Conservation (phyloP, 2,113 vertebrate genomes). For the Gymnocephalus cernua region DNA sequence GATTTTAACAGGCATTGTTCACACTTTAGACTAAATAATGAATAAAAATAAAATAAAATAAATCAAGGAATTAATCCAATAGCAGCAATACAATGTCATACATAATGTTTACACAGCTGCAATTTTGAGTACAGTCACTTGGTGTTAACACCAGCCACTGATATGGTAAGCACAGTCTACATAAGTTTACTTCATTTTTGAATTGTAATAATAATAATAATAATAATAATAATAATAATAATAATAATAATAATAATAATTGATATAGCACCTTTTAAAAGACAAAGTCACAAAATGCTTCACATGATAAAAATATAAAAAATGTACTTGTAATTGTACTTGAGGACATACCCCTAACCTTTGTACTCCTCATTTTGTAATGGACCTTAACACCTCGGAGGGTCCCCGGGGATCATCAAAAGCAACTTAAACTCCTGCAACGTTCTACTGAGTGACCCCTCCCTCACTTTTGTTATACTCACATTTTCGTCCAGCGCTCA, state of each 20-base stretch:
- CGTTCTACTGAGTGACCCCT: neutral
- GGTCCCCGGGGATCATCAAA: no score
- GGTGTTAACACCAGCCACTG: no score
- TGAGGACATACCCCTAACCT: neutral
- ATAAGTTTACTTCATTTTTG: neutral
- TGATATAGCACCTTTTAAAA: no score
- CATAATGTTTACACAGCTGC: neutral
- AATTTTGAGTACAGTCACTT: neutral
- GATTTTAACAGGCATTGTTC: neutral
- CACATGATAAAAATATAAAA: no score
- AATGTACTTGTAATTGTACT: no score
- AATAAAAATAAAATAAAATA: neutral
- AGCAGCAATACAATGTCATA: neutral
- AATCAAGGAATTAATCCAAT: neutral
- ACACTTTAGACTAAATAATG: no score
- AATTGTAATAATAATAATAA: no score
- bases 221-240: no score
- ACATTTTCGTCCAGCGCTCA: conserved; percentile 95
- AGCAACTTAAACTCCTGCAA: neutral
- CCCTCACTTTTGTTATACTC: conserved; percentile 77
- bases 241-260: no score
- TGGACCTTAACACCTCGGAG: neutral
- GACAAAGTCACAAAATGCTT: no score
- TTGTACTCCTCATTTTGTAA: neutral
- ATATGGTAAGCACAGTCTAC: neutral